These are phyloP conservation scores for Melanostigma gelatinosum DNA, from an alignment of 2,113 vertebrate genomes.

Conservation along the genomic window DNA sequence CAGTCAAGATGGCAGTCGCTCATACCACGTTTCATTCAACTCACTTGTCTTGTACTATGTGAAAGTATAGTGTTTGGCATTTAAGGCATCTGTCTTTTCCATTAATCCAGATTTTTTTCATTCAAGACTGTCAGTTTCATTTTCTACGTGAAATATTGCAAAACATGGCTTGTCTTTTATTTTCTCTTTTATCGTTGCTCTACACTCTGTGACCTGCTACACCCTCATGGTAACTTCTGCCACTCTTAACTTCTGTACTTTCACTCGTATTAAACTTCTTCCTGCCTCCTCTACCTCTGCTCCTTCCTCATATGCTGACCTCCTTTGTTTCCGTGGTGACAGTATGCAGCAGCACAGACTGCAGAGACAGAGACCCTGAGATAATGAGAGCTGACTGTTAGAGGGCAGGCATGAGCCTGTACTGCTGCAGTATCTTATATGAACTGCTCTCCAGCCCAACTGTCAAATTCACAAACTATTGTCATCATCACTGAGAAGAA, in stretches of 20 bases:
- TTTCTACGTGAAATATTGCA: neutral
- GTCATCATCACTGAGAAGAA: neutral
- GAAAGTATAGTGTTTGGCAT: constrained; percentile 17
- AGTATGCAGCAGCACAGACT: constrained; percentile 17
- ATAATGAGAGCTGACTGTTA: constrained; percentile 55
- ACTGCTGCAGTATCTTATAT: neutral
- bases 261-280: constrained; percentile 16
- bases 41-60: constrained; percentile 17
- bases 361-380: constrained; percentile 22
- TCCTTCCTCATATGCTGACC: constrained; percentile 30
- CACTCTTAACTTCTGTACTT: neutral
- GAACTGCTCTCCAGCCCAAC: neutral
- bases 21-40: constrained; percentile 19
- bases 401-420: constrained; percentile 27
- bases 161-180: neutral
- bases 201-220: neutral
- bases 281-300: neutral
- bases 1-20: constrained; percentile 12
- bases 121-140: constrained; percentile 8
- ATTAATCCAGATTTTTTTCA: constrained; percentile 9
- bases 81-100: neutral
- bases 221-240: neutral
- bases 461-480: constrained; percentile 8
- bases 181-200: neutral
- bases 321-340: constrained; percentile 42